A percentile compares a stretch with the other conserved stretches of the same genome.
Evolutionary conservation across 2,888 invertebrate species (phyloP).

Genomic region (Allolobophora icterica): DNA sequence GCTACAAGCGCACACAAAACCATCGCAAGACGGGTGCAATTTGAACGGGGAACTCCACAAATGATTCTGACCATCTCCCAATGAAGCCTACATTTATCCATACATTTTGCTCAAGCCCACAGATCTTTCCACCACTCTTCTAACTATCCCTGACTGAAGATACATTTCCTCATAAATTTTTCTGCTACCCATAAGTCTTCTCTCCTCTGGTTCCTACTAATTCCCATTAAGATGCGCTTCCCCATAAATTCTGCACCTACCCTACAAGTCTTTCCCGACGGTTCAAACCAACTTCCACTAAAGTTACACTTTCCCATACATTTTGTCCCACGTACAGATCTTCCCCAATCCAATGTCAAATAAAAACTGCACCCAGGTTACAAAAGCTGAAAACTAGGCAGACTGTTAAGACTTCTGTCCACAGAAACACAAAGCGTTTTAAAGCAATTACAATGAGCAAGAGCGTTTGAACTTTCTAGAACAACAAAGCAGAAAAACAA

Average conservation of each 20-base stretch:
- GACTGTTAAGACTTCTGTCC: background rate
- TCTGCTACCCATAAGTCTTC: background rate
- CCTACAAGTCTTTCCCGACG: background rate
- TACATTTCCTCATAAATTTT: background rate
- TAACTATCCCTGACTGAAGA: background rate
- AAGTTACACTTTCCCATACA: background rate
- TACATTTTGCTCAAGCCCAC: background rate
- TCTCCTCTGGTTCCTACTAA: background rate
- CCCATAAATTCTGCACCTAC: background rate
- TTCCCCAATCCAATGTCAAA: background rate
- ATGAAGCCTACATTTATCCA: background rate
- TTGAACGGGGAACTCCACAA: background rate
- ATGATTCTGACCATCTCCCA: background rate
- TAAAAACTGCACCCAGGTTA: background rate
- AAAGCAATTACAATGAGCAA: no score
- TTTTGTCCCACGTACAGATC: background rate
- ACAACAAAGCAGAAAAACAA: no score
- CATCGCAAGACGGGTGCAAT: background rate
- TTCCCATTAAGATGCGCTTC: background rate
- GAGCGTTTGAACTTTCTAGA: no score
- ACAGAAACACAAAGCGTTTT: no score
- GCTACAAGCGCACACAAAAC: background rate
- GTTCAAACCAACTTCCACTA: background rate
- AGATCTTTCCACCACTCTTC: background rate
- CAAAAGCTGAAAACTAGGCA: background rate